These are phyloP conservation scores for Pemphredon lugubris DNA, from an alignment of 2,888 invertebrate genomes.

Conservation along the genomic window DNA sequence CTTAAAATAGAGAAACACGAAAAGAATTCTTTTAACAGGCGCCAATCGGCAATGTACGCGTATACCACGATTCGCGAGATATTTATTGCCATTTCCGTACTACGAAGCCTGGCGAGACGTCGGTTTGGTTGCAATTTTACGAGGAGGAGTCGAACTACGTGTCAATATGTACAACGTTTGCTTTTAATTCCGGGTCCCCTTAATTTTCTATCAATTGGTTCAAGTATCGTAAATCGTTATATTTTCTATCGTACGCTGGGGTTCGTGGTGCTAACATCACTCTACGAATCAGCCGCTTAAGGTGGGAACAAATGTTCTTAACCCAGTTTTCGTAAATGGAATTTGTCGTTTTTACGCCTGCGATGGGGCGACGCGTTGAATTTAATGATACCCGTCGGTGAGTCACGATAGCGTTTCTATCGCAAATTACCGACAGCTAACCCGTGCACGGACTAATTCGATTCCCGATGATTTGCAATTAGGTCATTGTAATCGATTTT, in stretches of 20 bases:
- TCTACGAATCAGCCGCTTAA: conserved; percentile 18
- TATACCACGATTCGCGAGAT: too few species aligned
- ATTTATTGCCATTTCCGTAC: too few species aligned
- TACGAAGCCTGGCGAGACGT: too few species aligned
- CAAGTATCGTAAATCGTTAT: too few species aligned
- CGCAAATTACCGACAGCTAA: background rate
- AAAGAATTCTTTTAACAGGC: conserved; percentile 18
- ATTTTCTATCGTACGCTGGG: background rate
- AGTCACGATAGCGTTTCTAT: background rate
- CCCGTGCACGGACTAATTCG: background rate
- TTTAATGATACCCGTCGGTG: background rate
- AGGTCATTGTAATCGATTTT: conserved; percentile 1
- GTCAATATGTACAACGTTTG: too few species aligned
- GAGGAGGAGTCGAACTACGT: too few species aligned
- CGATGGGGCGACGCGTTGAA: background rate
- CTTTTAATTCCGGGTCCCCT: too few species aligned
- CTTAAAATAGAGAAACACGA: conserved; percentile 29
- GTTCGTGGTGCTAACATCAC: conserved; percentile 10
- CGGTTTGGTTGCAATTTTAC: too few species aligned
- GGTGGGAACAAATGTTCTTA: conserved; percentile 29
- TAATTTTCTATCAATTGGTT: too few species aligned
- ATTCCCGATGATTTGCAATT: background rate
- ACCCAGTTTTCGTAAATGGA: conserved; percentile 48
- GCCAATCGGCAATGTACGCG: background rate
- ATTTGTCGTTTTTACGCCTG: background rate